Evolutionary conservation across 1,140 invertebrate genomes (phyloP).

Genomic region (Bombus confusus): DNA sequence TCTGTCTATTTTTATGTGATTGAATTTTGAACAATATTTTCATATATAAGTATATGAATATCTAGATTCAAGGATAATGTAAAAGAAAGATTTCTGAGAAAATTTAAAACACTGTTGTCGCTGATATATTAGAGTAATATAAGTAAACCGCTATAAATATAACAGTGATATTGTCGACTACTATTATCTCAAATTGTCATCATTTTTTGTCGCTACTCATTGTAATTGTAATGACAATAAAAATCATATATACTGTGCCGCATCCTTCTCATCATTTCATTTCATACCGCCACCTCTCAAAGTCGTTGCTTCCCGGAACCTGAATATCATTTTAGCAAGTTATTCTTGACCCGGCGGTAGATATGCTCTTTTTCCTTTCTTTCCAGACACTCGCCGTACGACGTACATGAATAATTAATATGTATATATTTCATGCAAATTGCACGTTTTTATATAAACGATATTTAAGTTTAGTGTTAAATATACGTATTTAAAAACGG

Average conservation of each 20-base stretch:
- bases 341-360: not conserved
- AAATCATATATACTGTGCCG: constrained; percentile 56
- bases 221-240: constrained; percentile 64
- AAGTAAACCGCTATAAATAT: not conserved
- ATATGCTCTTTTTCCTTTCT: not conserved
- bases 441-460: not conserved
- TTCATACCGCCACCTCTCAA: constrained; percentile 49
- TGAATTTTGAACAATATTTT: too few relatives aligned
- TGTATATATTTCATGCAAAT: not conserved
- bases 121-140: not conserved
- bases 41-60: not conserved
- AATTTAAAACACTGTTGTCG: not conserved
- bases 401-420: not conserved
- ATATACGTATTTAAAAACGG: not conserved
- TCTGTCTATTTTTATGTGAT: not conserved
- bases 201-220: constrained; percentile 24
- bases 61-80: not conserved
- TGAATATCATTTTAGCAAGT: not conserved
- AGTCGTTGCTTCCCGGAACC: not conserved
- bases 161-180: not conserved
- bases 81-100: not conserved
- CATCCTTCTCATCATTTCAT: constrained; percentile 58
- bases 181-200: not conserved
- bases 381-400: not conserved
- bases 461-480: not conserved